A percentile compares a stretch with the other conserved stretches of the same genome.
Conservation (phyloP, 2,797 vertebrate genomes). For the Sebastes ruberrimus region DNA sequence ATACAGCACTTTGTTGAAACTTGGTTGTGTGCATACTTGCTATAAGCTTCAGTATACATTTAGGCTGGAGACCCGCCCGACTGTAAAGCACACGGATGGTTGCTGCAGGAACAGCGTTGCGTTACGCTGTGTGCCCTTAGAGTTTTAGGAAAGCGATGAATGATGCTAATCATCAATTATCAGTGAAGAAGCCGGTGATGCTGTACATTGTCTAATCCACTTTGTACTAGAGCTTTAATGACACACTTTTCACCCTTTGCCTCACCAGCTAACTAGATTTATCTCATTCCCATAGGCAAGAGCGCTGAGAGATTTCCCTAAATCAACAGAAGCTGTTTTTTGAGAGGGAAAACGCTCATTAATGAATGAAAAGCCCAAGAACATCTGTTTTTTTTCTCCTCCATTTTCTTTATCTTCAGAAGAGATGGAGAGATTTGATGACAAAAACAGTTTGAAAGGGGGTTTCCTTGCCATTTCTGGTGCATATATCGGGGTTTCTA, state of each 20-base stretch:
- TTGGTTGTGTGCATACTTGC: conserved; percentile 40
- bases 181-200: conserved; percentile 17
- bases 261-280: conserved; percentile 66
- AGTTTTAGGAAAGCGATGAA: conserved; percentile 37
- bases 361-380: conserved; percentile 63
- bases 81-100: conserved; percentile 33
- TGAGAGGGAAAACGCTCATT: conserved; percentile 67
- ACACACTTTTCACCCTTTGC: conserved; percentile 65
- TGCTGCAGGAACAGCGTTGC: conserved; percentile 3
- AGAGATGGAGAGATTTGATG: conserved; percentile 67
- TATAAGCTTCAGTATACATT: conserved; percentile 49
- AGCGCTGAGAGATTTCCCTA: conserved; percentile 58
- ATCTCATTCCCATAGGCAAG: conserved; percentile 64
- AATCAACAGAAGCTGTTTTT: conserved; percentile 77
- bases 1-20: conserved; percentile 36
- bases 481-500: conserved; percentile 59
- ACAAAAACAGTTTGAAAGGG: conserved; percentile 57
- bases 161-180: conserved; percentile 60
- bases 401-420: conserved; percentile 50
- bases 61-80: conserved; percentile 46
- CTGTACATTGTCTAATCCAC: conserved; percentile 67
- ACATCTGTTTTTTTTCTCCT: conserved; percentile 58
- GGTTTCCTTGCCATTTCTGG: conserved; percentile 39
- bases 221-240: conserved; percentile 72
- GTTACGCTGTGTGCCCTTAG: not conserved